Evolutionary conservation across 53 echinoderm and acorn worm genomes (phyloP).

Genomic region (Stichopus horrens): DNA sequence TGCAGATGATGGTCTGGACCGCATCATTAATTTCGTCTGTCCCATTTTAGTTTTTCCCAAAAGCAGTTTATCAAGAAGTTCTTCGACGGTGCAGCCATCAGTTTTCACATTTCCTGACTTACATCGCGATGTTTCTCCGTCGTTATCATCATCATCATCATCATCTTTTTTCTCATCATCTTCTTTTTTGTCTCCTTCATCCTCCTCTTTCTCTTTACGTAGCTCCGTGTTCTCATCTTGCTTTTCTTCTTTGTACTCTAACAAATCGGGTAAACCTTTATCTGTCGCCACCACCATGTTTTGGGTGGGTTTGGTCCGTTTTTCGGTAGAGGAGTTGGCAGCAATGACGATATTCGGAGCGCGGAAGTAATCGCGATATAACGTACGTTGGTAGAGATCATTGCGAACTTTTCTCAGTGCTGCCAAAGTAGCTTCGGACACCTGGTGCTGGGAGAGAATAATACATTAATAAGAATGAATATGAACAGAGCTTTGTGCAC

Average conservation of each 20-base stretch:
- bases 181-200: constrained; percentile 20
- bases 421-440: neutral
- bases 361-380: constrained; percentile 74
- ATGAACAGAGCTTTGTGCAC: no score
- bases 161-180: constrained; percentile 48
- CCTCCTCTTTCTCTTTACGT: constrained; percentile 4
- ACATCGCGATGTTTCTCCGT: constrained; percentile 30
- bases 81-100: constrained; percentile 9
- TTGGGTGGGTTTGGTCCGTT: neutral
- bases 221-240: neutral
- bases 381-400: constrained; percentile 72
- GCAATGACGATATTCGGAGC: constrained; percentile 12
- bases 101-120: constrained; percentile 10
- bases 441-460: neutral
- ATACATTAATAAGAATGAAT: no score
- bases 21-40: constrained; percentile 2
- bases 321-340: neutral
- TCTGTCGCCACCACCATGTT: neutral
- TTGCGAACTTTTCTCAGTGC: constrained; percentile 67
- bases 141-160: constrained; percentile 18
- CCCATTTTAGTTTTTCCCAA: constrained; percentile 28
- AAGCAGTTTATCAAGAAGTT: constrained; percentile 3
- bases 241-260: neutral
- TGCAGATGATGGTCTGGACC: neutral
- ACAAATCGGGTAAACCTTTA: neutral